Evolutionary conservation across 2,888 invertebrate genomes (phyloP).

Genomic region (Apotomis capreana): DNA sequence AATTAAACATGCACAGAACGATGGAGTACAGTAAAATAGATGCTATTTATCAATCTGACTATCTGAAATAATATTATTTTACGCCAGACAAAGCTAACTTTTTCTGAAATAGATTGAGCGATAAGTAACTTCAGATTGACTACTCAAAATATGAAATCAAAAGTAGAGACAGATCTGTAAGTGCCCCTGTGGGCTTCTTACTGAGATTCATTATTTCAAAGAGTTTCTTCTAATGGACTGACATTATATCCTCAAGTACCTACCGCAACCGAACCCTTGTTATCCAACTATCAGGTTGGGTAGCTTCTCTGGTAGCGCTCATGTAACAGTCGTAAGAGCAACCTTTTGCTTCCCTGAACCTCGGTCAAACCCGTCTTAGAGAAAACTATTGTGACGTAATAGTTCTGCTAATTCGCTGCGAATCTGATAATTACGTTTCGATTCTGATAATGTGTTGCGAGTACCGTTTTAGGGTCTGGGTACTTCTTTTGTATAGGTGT

Average conservation of each 20-base stretch:
- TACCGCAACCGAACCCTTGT: constrained; percentile 14
- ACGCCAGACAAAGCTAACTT: too few species aligned
- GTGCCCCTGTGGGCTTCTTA: too few species aligned
- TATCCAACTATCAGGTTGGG: constrained; percentile 33
- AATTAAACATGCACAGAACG: too few species aligned
- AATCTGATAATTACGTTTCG: not conserved
- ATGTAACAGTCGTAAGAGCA: constrained; percentile 34
- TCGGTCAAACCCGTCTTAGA: constrained; percentile 56
- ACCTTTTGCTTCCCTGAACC: constrained; percentile 56
- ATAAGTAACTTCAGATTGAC: too few species aligned
- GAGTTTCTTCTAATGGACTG: not conserved
- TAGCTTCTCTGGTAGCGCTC: constrained; percentile 23
- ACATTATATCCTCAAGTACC: not conserved
- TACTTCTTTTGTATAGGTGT: too few species aligned
- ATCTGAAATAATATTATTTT: too few species aligned
- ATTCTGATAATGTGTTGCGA: not conserved
- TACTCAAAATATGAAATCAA: too few species aligned
- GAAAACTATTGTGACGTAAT: constrained; percentile 66
- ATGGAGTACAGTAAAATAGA: too few species aligned
- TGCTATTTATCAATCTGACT: too few species aligned
- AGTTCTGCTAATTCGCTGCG: constrained; percentile 27
- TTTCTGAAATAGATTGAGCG: too few species aligned
- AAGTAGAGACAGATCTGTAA: too few species aligned
- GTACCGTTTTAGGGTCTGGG: not conserved
- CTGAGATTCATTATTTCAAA: too few species aligned